Conservation (phyloP, 2,113 vertebrate genomes). For the Lasiurus borealis region DNA sequence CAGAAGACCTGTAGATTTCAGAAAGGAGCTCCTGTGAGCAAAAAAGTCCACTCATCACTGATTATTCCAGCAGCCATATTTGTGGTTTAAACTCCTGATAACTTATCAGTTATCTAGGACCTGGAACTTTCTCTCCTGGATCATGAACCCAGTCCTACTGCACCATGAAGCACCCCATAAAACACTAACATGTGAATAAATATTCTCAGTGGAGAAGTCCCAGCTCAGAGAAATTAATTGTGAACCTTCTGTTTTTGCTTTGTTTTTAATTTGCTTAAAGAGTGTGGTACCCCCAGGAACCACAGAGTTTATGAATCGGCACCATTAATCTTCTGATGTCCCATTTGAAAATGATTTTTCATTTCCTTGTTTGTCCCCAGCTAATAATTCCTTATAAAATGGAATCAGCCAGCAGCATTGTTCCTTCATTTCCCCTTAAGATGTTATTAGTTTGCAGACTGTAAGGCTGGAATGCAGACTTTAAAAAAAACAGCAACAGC, state of each 20-base stretch:
- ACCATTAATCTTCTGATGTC: conserved; percentile 75
- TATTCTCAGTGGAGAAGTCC: neutral
- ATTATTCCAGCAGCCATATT: neutral
- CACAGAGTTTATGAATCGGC: conserved; percentile 69
- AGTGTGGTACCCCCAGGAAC: conserved; percentile 60
- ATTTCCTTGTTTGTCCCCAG: conserved; percentile 74
- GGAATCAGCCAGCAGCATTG: conserved; percentile 73
- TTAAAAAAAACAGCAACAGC: neutral
- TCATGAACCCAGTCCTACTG: neutral
- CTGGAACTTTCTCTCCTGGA: neutral
- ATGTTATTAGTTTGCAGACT: conserved; percentile 47
- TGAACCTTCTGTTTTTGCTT: conserved; percentile 56
- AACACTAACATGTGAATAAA: conserved; percentile 31
- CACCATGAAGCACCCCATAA: neutral
- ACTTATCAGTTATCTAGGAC: neutral
- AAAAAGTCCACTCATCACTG: neutral
- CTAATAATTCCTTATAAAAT: conserved; percentile 78
- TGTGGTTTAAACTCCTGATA: neutral
- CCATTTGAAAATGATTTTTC: conserved; percentile 81
- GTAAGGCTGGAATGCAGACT: neutral
- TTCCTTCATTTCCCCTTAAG: conserved; percentile 52
- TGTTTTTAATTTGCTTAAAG: conserved; percentile 50
- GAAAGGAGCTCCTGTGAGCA: no score
- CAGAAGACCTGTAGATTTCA: no score
- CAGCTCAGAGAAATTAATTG: neutral